Percentiles rank a stretch among this genome's conserved stretches.
Evolutionary conservation across 2,888 invertebrate species (phyloP).

Genomic region (Cryptops parisi): DNA sequence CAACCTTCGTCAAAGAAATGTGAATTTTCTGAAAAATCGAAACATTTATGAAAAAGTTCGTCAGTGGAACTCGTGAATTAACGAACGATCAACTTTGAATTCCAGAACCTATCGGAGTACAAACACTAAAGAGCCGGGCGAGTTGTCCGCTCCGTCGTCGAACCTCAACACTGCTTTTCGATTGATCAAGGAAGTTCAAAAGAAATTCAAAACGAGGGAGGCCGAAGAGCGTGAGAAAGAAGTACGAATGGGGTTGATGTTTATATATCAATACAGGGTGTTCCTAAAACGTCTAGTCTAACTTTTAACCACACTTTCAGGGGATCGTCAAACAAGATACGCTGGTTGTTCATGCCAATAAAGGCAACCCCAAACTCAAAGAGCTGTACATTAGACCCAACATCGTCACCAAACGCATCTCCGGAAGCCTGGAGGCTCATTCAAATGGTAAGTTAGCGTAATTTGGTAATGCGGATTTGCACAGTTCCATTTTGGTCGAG

Average conservation of each 20-base stretch:
- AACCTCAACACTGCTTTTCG: constrained; percentile 95
- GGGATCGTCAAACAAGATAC: constrained; percentile 97
- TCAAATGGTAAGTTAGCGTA: constrained; percentile 61
- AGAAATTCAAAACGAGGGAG: constrained; percentile 94
- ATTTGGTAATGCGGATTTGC: too few species aligned
- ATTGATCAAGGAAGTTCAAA: constrained; percentile 97
- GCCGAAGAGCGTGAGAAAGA: constrained; percentile 98
- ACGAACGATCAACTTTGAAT: too few species aligned
- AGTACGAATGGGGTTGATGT: constrained; percentile 31
- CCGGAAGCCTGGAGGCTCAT: constrained; percentile 77
- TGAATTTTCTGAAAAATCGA: too few species aligned
- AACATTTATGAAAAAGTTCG: too few species aligned
- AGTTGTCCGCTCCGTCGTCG: constrained; percentile 79
- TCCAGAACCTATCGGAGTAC: constrained; percentile 78
- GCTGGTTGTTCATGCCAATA: constrained; percentile 78
- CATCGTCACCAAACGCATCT: constrained; percentile 85
- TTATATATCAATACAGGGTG: too few species aligned
- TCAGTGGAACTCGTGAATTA: too few species aligned
- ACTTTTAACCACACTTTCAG: constrained; percentile 16
- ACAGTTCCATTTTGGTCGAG: neutral
- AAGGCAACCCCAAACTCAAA: constrained; percentile 94
- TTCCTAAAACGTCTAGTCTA: too few species aligned
- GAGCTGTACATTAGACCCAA: constrained; percentile 98
- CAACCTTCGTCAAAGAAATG: constrained; percentile 96
- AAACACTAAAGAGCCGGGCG: constrained; percentile 95